Conservation (phyloP, 2,797 vertebrate species). For the Pristis pectinata region DNA sequence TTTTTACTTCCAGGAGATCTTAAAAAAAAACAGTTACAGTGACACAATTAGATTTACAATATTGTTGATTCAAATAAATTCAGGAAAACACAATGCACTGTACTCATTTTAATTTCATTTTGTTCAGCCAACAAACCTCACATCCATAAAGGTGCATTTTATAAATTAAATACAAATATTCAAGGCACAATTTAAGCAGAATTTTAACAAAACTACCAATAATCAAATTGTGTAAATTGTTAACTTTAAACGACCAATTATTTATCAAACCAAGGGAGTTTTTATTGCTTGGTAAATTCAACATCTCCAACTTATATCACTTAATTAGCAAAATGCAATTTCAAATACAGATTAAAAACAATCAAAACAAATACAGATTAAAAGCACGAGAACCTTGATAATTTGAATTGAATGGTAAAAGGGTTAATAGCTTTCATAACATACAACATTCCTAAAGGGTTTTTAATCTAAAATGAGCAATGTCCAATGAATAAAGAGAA, state of each 20-base stretch:
- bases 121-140: background rate
- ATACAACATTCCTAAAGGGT: background rate
- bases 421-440: background rate
- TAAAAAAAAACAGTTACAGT: background rate
- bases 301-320: background rate
- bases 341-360: background rate
- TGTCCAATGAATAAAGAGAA: background rate
- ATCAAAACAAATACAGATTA: background rate
- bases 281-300: constrained; percentile 5
- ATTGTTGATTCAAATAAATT: background rate
- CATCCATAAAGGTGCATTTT: background rate
- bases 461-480: background rate
- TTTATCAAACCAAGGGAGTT: background rate
- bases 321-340: constrained; percentile 11
- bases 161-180: background rate
- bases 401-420: background rate
- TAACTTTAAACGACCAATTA: background rate
- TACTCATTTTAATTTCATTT: background rate
- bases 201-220: background rate
- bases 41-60: background rate
- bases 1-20: background rate
- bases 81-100: background rate
- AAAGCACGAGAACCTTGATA: no score
- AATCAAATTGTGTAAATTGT: background rate
- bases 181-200: background rate